Conservation (phyloP, 1,140 invertebrate genomes). For the Drosophila lowei region DNA sequence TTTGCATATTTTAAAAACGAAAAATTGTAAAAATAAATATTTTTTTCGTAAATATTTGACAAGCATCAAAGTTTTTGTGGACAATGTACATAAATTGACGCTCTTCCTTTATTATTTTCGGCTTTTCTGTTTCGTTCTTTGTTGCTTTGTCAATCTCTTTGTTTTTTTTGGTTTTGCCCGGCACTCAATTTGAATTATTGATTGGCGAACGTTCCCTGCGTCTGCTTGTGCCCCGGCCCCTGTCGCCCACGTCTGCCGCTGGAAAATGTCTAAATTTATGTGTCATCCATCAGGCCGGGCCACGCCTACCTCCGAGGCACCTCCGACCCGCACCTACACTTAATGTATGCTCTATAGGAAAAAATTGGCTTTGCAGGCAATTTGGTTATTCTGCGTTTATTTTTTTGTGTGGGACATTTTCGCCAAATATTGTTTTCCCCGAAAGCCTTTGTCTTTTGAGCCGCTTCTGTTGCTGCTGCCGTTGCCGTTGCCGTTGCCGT, state of each 20-base stretch:
- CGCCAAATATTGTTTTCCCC: conserved; percentile 44
- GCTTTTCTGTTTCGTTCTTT: conserved; percentile 32
- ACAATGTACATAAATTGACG: too few species aligned
- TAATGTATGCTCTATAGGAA: background rate
- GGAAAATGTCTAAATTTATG: conserved; percentile 71
- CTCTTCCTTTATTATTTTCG: conserved; percentile 12
- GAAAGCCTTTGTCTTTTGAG: conserved; percentile 71
- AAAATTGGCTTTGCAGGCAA: conserved; percentile 74
- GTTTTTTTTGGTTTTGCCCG: conserved; percentile 27
- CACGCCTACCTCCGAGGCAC: conserved; percentile 41
- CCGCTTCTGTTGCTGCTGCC: conserved; percentile 38
- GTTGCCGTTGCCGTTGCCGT: conserved; percentile 25
- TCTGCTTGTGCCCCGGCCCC: background rate
- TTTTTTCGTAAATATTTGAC: too few species aligned
- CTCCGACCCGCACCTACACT: conserved; percentile 40
- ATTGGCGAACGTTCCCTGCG: conserved; percentile 53
- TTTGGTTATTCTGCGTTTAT: conserved; percentile 45
- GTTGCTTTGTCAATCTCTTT: background rate
- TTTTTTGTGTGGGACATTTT: conserved; percentile 14
- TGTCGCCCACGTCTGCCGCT: conserved; percentile 17
- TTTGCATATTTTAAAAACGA: too few species aligned
- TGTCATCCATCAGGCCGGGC: conserved; percentile 54
- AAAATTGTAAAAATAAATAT: too few species aligned
- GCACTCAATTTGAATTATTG: conserved; percentile 76
- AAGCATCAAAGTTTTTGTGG: too few species aligned